phyloP scores from a whole-genome alignment of 2,888 invertebrate genomes.

The Euzetes globulus region DNA sequence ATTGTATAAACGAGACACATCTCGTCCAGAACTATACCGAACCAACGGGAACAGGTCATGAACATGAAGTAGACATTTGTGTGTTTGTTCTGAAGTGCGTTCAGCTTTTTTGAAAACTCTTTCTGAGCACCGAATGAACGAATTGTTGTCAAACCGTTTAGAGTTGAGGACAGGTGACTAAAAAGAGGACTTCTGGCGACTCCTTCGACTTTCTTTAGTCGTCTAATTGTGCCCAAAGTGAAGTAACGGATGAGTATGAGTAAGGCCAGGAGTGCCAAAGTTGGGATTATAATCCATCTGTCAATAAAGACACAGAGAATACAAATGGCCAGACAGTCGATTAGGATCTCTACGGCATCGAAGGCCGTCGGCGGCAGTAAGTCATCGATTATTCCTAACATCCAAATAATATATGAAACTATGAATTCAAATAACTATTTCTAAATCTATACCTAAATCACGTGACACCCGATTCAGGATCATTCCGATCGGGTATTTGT shows the following conservation, averaged over 20 bases:
- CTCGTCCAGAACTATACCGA: slow-evolving; percentile 84
- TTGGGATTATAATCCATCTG: slow-evolving; percentile 55
- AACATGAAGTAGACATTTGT: slow-evolving; percentile 86
- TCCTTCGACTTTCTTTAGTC: slow-evolving; percentile 58
- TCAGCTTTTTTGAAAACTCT: slow-evolving; percentile 55
- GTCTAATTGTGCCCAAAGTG: slow-evolving; percentile 70
- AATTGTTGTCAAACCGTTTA: slow-evolving; percentile 42
- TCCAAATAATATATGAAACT: neutral
- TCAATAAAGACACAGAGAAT: slow-evolving; percentile 50
- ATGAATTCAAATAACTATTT: neutral
- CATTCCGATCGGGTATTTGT: slow-evolving; percentile 51
- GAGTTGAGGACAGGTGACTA: slow-evolving; percentile 42
- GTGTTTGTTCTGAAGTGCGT: slow-evolving; percentile 58
- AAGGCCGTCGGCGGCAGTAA: slow-evolving; percentile 47
- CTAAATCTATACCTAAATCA: slow-evolving; percentile 44
- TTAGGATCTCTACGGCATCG: slow-evolving; percentile 49
- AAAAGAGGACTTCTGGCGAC: slow-evolving; percentile 46
- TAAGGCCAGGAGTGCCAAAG: slow-evolving; percentile 60
- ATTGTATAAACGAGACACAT: slow-evolving; percentile 77
- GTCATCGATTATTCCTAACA: slow-evolving; percentile 47
- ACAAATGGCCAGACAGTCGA: slow-evolving; percentile 55
- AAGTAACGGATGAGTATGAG: slow-evolving; percentile 68
- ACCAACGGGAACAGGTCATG: slow-evolving; percentile 73
- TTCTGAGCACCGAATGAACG: slow-evolving; percentile 63
- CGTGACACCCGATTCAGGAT: slow-evolving; percentile 49